Evolutionary conservation across 2,888 invertebrate genomes (phyloP).

Genomic region (Brenthis ino): DNA sequence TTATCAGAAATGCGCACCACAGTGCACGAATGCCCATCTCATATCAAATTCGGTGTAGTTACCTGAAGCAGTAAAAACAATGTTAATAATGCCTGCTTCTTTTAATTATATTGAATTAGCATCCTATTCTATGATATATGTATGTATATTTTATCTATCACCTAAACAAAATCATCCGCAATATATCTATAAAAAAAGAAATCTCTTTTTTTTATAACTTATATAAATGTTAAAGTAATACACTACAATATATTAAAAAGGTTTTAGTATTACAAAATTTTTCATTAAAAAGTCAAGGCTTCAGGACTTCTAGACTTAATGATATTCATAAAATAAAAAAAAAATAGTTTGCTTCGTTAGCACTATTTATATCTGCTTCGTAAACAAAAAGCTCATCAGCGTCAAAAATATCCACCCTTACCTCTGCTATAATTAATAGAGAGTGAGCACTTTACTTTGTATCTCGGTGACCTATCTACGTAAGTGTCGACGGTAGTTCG

Average conservation of each 20-base stretch:
- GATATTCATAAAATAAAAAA: no score
- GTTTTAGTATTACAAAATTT: no score
- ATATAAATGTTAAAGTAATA: no score
- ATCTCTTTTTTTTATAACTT: neutral
- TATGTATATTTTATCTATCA: no score
- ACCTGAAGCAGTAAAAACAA: constrained; percentile 63
- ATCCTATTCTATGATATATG: neutral
- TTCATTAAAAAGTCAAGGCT: no score
- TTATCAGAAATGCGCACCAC: constrained; percentile 56
- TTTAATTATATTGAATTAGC: neutral
- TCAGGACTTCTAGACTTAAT: no score
- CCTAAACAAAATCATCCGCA: no score
- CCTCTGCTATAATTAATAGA: constrained; percentile 25
- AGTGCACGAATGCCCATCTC: constrained; percentile 69
- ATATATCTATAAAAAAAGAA: neutral
- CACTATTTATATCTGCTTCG: neutral
- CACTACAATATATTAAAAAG: no score
- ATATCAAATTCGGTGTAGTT: constrained; percentile 53
- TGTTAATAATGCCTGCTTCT: neutral
- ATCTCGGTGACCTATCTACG: constrained; percentile 29
- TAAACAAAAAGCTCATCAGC: constrained; percentile 3
- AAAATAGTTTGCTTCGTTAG: no score
- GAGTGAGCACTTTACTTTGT: constrained; percentile 26
- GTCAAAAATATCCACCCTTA: constrained; percentile 8
- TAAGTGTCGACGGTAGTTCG: constrained; percentile 16